A percentile compares a stretch with the other conserved stretches of the same genome.
phyloP scores from a whole-genome alignment of 2,113 vertebrate genomes.

The Nyctereutes procyonoides region DNA sequence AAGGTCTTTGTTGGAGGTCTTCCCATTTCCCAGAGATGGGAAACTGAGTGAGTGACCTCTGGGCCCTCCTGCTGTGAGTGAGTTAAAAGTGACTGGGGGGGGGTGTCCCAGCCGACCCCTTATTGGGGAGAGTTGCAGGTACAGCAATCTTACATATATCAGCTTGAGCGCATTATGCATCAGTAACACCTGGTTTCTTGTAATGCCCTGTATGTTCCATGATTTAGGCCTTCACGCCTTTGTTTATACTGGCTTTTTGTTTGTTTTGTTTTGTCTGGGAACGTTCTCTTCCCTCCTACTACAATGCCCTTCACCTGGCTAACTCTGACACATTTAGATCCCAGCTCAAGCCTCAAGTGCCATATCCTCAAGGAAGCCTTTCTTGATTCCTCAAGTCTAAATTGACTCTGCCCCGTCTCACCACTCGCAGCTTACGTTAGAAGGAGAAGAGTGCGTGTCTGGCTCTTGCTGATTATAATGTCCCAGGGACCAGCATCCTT shows the following conservation, averaged over 20 bases:
- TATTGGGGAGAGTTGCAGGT: not conserved
- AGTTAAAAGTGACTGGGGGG: not conserved
- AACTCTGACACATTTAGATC: not conserved
- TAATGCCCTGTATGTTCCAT: not conserved
- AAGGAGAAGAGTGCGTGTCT: not conserved
- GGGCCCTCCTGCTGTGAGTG: not conserved
- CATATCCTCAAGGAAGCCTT: not conserved
- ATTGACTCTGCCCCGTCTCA: not conserved
- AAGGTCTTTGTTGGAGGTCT: not conserved
- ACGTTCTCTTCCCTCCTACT: not conserved
- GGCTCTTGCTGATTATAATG: not conserved
- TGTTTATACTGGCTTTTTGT: not conserved
- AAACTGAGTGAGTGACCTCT: not conserved
- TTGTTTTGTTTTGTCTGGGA: not conserved
- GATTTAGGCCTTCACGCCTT: not conserved
- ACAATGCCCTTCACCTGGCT: not conserved
- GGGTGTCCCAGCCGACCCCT: not conserved
- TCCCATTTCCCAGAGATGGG: no score
- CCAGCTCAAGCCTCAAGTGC: not conserved
- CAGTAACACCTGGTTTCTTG: not conserved
- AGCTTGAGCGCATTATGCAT: not conserved
- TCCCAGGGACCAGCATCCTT: not conserved
- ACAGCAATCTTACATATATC: not conserved
- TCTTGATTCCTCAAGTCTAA: not conserved
- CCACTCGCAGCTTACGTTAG: not conserved